Conservation (phyloP, 2,888 invertebrate species). For the Orchestes rusci region DNA sequence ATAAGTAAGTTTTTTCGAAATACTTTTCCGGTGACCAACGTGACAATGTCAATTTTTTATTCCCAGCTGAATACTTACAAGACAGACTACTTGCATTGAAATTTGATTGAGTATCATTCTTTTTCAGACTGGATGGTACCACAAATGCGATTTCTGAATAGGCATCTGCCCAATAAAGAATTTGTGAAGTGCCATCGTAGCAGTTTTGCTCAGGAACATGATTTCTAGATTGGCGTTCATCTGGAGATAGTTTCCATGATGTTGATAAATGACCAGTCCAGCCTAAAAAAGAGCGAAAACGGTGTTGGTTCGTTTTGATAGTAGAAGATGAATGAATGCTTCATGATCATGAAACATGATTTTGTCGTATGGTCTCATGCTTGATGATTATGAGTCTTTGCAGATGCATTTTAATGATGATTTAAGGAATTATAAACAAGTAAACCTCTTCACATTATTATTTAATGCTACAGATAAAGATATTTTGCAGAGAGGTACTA, state of each 20-base stretch:
- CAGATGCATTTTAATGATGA: too few species aligned
- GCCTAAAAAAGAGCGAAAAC: too few species aligned
- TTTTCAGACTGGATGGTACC: constrained; percentile 59
- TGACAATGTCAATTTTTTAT: background rate
- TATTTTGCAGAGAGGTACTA: too few species aligned
- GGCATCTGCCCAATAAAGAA: constrained; percentile 94
- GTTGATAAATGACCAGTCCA: constrained; percentile 89
- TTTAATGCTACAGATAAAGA: too few species aligned
- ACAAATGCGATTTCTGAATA: constrained; percentile 93
- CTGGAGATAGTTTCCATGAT: constrained; percentile 58
- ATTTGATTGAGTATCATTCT: constrained; percentile 30
- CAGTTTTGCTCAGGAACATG: constrained; percentile 25
- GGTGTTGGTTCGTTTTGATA: too few species aligned
- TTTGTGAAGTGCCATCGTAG: constrained; percentile 78
- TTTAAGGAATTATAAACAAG: too few species aligned
- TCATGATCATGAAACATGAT: too few species aligned
- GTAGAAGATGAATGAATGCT: too few species aligned
- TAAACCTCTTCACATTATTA: too few species aligned
- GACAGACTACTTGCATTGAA: constrained; percentile 37
- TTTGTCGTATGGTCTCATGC: too few species aligned
- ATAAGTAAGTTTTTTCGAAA: constrained; percentile 5
- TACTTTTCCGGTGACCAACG: background rate
- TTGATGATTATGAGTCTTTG: too few species aligned
- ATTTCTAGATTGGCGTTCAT: constrained; percentile 16
- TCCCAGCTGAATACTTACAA: constrained; percentile 36